Evolutionary conservation across 2,797 vertebrate species (phyloP), one percentile per base, ranked within the genome.

Genomic region (Sciaenops ocellatus): DNA sequence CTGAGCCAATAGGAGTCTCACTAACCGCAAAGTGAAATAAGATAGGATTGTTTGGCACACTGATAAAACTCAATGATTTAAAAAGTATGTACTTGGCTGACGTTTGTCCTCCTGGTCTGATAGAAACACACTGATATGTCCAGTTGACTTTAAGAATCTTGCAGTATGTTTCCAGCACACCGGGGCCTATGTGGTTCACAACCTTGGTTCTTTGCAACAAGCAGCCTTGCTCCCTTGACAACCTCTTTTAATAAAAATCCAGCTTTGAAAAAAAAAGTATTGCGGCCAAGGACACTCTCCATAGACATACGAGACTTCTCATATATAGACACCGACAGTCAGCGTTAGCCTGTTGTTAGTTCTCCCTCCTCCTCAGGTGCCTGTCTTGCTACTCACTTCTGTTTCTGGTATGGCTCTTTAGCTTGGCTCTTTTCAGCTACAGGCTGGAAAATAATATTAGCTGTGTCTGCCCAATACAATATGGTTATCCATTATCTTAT

Each of bases 201-300:
- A n/a, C 7, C 51, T 48, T 54, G 30, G 13, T 17, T 44, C 26
- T 72, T 30, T 62, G 38, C 51, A 76, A 48, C 51, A 79, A 60
- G 68, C 15, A 42, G 42, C 18, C 42, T 20, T 48, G 22, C n/a
- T 73, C 34, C 51, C 46, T 55, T 3, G 0, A 47, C 24, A 22
- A 44, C 60, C 28, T 63, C 34, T 59, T 51, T 71, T 30, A 57
- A 71, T 66, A 74, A 74, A 63, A 57, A 56, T 26, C 30, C 54
- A 51, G 17, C 47, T 34, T 16, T 38, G 8, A 38, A 42, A 54
- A 57, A 38, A 79, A 61, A 56, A 50, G 22, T 11, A 50, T 11
- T 28, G 48, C 13, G 10, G 44, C 50, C 74, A 47, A 18, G 44
- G 44, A 54, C 26, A 64, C 13, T 61, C 24, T 76, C 42, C 7